Base-by-base conservation (phyloP, 2,888 invertebrate genomes). In the Yponomeuta sedellus region DNA sequence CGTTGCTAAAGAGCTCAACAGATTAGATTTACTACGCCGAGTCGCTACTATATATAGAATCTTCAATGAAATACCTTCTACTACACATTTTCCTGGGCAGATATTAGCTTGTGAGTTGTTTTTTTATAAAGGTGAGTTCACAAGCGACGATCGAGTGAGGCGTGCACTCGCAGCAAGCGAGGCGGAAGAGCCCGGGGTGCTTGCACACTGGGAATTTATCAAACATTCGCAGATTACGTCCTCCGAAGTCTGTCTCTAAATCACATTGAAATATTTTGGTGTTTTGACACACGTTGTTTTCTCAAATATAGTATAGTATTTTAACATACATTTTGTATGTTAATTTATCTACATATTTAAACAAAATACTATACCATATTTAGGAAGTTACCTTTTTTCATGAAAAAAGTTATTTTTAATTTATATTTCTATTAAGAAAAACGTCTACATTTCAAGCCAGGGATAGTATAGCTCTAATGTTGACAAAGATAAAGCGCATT, bases 181-280 rank as follows among this genome's bases (percentile, higher is more conserved):
- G 83, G 85, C 87, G 88, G 86, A 88, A 88, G 75, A 74, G 75
- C 83, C 79, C 81, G 79, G 82, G 86, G 81, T 16, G 16, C 72
- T 73, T 80, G 85, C 83, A 81, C 83, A 79, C 77, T 77, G 82
- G 44, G 44, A 82, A 84, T 88, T 82, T 85, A 88, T 85, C 86
- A 84, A 83, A 83, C 22, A 59, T 59, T 6, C 20, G 22, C 10
- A 20, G 12, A 59, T 59, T 59, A 59, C 12, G 12, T 52, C 44
- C 16, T 52, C 16, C 5, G 44, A 52, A 4, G 44, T 52, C 44
- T 52, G 10, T 52, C 44, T 52, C 44, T 52, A 52, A 16, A 16
- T 12, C 44, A 12, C 16, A 16, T 52, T 52, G 44, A 4, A 52
- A 52, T 52, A 0, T 52, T 52, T 3, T 52, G 12, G 44, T 52